Evolutionary conservation across 2,113 vertebrate species (phyloP), one percentile per base, ranked within the genome.

Genomic region (Colinus virginianus): DNA sequence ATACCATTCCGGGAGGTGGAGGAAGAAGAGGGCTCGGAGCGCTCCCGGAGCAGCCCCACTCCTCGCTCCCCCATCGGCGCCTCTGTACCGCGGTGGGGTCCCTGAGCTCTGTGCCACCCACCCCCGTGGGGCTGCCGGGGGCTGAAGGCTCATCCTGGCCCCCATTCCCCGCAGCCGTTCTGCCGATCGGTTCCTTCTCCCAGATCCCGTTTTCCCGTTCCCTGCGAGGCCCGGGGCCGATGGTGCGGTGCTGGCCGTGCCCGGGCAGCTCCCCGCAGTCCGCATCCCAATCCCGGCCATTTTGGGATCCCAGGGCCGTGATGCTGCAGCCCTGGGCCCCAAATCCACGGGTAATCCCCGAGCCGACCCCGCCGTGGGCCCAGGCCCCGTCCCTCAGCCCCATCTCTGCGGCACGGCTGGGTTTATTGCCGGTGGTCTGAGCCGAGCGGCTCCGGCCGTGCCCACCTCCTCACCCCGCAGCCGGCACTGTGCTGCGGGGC

Each of bases 231-330:
- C 32, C 1, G 2, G 19, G 23, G 11, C 43, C 68, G 75, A 36
- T 43, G 77, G 40, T 0, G 0, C 21, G 2, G 0, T 34, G 9
- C 19, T 7, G 9, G 20, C 53, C 28, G 22, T 32, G 43, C 53
- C 78, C 74, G 48, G 66, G 68, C 23, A 46, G n/a, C 64, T 49
- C 43, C 19, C 23, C 71, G 56, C 36, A 30, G 40, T 80, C 72
- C 3, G 6, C 48, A 12, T 69, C 59, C 82, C 9, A 2, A 75
- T 72, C n/a, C 59, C 3, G 0, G 81, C 78, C 82, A 70, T 90
- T 90, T 90, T 69, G 87, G 84, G 53, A 78, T 87, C 48, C 67
- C 3, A 26, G 25, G 25, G 36, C 36, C 28, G 14, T 12, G 12
- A 28, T 19, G 61, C 61, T 63, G 18, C 61, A 28, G 22, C 61